Conservation (phyloP, 2,113 vertebrate genomes). For the Atherinomorus stipes region DNA sequence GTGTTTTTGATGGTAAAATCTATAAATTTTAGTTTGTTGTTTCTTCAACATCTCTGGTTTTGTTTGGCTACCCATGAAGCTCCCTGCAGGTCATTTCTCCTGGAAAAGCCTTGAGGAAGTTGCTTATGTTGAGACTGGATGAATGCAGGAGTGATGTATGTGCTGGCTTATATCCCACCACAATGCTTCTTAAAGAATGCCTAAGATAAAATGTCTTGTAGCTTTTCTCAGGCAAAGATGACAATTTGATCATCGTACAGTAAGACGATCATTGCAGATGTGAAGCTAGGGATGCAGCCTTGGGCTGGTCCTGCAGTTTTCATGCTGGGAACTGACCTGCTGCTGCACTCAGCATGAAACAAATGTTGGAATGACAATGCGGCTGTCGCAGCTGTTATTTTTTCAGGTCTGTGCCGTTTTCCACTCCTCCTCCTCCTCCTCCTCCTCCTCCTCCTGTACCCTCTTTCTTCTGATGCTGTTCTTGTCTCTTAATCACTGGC, state of each 20-base stretch:
- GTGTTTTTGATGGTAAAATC: constrained; percentile 16
- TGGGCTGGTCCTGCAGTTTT: constrained; percentile 29
- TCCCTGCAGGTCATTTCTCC: constrained; percentile 47
- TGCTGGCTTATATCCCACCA: constrained; percentile 56
- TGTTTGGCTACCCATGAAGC: constrained; percentile 76
- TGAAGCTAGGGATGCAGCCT: constrained; percentile 8
- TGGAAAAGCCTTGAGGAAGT: constrained; percentile 17
- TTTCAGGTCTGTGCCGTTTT: constrained; percentile 77
- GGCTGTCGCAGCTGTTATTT: constrained; percentile 83
- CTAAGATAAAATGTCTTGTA: not conserved
- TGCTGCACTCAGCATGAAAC: constrained; percentile 69
- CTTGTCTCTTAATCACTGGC: constrained; percentile 45
- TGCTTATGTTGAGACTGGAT: constrained; percentile 62
- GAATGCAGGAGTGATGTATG: constrained; percentile 58
- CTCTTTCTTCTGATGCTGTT: constrained; percentile 49
- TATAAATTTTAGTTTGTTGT: constrained; percentile 47
- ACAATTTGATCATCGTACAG: not conserved
- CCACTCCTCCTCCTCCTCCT: constrained; percentile 36
- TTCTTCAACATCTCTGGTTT: constrained; percentile 11
- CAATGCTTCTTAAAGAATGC: too few relatives aligned
- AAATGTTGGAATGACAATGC: constrained; percentile 76
- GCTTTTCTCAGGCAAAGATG: not conserved
- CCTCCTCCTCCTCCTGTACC: constrained; percentile 54
- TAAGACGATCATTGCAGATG: not conserved
- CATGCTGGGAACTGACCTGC: constrained; percentile 63